Evolutionary conservation across 2,797 vertebrate genomes (phyloP).

Genomic region (Catharus ustulatus): DNA sequence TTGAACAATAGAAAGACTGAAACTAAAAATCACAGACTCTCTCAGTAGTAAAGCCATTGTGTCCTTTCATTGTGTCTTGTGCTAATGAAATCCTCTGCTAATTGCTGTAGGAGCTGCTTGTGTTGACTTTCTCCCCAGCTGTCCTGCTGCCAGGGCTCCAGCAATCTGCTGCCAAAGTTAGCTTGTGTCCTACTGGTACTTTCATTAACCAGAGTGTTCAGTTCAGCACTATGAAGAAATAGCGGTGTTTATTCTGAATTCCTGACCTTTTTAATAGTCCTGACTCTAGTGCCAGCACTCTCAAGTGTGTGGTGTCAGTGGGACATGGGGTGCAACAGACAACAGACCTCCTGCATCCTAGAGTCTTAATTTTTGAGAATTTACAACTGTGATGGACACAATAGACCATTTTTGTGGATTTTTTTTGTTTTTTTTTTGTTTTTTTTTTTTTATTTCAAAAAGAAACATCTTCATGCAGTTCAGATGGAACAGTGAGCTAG

Average conservation of each 20-base stretch:
- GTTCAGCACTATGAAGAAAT: neutral
- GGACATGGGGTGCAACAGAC: neutral
- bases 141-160: neutral
- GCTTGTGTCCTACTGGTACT: neutral
- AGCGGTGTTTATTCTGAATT: neutral
- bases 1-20: neutral
- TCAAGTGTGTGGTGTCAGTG: neutral
- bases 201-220: neutral
- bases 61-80: neutral
- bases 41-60: neutral
- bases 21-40: neutral
- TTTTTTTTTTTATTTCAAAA: neutral
- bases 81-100: neutral
- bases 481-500: neutral
- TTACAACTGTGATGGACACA: neutral
- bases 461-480: fast-evolving
- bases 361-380: neutral
- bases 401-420: neutral
- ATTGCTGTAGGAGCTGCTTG: neutral
- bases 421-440: neutral
- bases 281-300: neutral
- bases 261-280: neutral
- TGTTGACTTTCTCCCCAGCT: neutral
- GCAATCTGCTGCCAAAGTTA: neutral
- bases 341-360: neutral